phyloP scores from a whole-genome alignment of 2,113 vertebrate species.

The Chloropsis hardwickii region DNA sequence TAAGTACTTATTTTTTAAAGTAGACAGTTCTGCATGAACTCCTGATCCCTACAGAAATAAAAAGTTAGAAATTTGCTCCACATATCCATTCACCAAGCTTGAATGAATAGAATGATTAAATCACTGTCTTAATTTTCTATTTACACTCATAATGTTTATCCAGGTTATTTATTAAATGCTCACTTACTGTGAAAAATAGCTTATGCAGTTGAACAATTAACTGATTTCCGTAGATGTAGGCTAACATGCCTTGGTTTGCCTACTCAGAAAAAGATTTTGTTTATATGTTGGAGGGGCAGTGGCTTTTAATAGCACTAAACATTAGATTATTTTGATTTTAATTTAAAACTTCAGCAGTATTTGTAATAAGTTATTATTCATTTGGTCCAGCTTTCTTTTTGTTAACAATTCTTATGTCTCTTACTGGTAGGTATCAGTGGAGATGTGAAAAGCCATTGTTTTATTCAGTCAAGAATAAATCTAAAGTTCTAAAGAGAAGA shows the following conservation, averaged over 20 bases:
- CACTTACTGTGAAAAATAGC: not conserved
- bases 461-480: conserved; percentile 45
- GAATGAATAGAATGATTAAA: not conserved
- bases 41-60: not conserved
- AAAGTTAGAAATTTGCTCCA: not conserved
- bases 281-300: not conserved
- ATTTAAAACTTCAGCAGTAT: not conserved
- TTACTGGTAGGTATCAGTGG: conserved; percentile 68
- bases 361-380: not conserved
- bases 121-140: not conserved
- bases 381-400: not conserved
- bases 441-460: conserved; percentile 73
- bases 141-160: not conserved
- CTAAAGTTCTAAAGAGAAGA: conserved; percentile 65
- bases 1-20: not conserved
- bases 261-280: not conserved
- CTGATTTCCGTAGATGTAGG: not conserved
- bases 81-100: not conserved
- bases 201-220: not conserved
- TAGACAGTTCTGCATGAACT: not conserved
- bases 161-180: not conserved
- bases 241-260: not conserved
- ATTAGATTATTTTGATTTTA: not conserved
- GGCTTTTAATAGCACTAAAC: not conserved
- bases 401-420: not conserved